Conservation (phyloP, 2,797 vertebrate genomes). For the Petrocephalus sullivani region DNA sequence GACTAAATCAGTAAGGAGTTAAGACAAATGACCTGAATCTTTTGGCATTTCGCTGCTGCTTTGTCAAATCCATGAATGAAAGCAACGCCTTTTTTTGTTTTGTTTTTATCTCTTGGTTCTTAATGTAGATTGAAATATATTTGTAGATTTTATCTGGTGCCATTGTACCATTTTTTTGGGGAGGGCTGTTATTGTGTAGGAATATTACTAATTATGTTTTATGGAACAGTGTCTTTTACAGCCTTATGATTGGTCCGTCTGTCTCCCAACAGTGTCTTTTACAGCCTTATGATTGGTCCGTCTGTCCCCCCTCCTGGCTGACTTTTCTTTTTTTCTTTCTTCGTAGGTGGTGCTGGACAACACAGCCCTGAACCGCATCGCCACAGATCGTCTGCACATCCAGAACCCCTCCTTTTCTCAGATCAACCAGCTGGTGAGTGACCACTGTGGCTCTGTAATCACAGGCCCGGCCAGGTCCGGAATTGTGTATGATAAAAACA, state of each 20-base stretch:
- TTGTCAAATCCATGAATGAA: neutral
- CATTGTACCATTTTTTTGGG: neutral
- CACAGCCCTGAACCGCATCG: conserved; percentile 90
- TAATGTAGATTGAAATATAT: neutral
- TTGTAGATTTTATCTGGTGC: neutral
- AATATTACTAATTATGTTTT: neutral
- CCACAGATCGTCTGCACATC: conserved; percentile 92
- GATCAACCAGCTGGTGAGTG: conserved; percentile 94
- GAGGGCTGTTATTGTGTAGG: neutral
- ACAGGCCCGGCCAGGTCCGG: neutral
- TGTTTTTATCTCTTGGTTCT: neutral
- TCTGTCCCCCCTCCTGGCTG: neutral
- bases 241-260: neutral
- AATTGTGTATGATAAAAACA: neutral
- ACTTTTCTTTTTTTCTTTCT: neutral
- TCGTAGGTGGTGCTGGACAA: conserved; percentile 93
- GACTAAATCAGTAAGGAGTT: neutral
- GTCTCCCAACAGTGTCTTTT: neutral
- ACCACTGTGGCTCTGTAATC: neutral
- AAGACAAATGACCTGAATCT: neutral
- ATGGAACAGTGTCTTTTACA: neutral
- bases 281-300: neutral
- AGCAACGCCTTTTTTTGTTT: neutral
- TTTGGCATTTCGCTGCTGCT: neutral
- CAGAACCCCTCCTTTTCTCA: conserved; percentile 97